Percentiles rank a stretch among this genome's conserved stretches.
These are phyloP conservation scores for Styela clava DNA, from an alignment of 23 tunicate genomes.

Conservation along the genomic window DNA sequence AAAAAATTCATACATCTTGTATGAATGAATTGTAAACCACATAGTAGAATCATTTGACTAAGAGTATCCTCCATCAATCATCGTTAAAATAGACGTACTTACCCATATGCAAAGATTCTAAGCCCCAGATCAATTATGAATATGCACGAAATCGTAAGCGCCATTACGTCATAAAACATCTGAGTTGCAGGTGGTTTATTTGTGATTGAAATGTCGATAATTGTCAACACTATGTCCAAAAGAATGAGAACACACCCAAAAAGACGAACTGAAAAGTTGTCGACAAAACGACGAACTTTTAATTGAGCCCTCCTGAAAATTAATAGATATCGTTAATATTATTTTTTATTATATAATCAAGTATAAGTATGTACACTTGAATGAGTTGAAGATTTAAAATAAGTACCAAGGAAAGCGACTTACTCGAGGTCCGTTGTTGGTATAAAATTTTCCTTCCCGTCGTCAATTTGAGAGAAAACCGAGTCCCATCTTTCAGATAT, in stretches of 20 bases:
- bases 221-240: slow-evolving; percentile 71
- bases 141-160: slow-evolving; percentile 46
- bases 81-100: slow-evolving; percentile 21
- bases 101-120: slow-evolving; percentile 86
- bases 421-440: slow-evolving; percentile 61
- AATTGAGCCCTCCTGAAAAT: slow-evolving; percentile 44
- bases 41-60: too few relatives aligned
- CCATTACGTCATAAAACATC: slow-evolving; percentile 52
- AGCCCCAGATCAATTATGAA: slow-evolving; percentile 67
- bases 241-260: slow-evolving; percentile 63
- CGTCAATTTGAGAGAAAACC: slow-evolving; percentile 20
- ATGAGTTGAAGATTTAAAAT: too few relatives aligned
- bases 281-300: slow-evolving; percentile 45
- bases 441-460: slow-evolving; percentile 19
- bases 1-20: too few relatives aligned
- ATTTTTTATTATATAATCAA: too few relatives aligned
- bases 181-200: slow-evolving; percentile 33
- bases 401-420: too few relatives aligned
- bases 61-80: too few relatives aligned
- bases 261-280: slow-evolving; percentile 50
- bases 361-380: not conserved
- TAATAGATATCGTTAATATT: too few relatives aligned
- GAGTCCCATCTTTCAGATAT: slow-evolving; percentile 68
- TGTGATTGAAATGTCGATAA: slow-evolving; percentile 70
- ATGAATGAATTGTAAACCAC: too few relatives aligned